phyloP scores from a whole-genome alignment of 1,140 invertebrate species.

The Zaprionus vittiger region DNA sequence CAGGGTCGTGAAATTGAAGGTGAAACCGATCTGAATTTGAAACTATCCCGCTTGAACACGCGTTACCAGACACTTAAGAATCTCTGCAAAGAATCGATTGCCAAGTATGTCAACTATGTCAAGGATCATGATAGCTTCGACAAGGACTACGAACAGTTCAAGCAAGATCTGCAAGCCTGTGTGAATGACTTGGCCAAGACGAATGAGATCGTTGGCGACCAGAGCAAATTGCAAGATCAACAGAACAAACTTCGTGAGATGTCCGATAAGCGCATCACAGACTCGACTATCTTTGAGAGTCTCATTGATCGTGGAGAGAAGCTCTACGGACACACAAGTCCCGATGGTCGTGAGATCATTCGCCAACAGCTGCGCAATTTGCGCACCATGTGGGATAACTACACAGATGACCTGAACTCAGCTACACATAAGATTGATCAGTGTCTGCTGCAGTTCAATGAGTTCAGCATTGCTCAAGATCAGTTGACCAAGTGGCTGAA shows the following conservation, averaged over 20 bases:
- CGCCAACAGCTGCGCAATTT: slow-evolving; percentile 94
- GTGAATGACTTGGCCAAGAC: slow-evolving; percentile 90
- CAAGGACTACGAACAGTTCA: slow-evolving; percentile 90
- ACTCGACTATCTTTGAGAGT: slow-evolving; percentile 93
- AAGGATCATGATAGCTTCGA: slow-evolving; percentile 94
- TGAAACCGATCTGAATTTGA: slow-evolving; percentile 90
- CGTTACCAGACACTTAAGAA: slow-evolving; percentile 94
- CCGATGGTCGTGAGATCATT: slow-evolving; percentile 96
- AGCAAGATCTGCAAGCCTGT: slow-evolving; percentile 90
- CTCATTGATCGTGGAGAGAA: slow-evolving; percentile 95
- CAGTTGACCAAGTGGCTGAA: slow-evolving; percentile 96
- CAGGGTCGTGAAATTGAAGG: slow-evolving; percentile 90
- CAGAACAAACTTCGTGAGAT: slow-evolving; percentile 93
- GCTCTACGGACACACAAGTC: slow-evolving; percentile 95
- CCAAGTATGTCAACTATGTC: slow-evolving; percentile 92
- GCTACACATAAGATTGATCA: slow-evolving; percentile 93
- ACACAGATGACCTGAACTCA: slow-evolving; percentile 92
- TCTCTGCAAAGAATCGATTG: slow-evolving; percentile 91
- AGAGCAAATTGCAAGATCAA: slow-evolving; percentile 92
- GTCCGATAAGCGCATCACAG: slow-evolving; percentile 91
- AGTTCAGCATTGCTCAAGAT: slow-evolving; percentile 94
- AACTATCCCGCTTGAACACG: slow-evolving; percentile 91
- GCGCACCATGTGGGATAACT: slow-evolving; percentile 93
- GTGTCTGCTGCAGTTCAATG: slow-evolving; percentile 94
- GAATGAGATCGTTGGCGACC: slow-evolving; percentile 94